Conservation (phyloP, 2,797 vertebrate genomes). For the Dendrocincla tyrannina region DNA sequence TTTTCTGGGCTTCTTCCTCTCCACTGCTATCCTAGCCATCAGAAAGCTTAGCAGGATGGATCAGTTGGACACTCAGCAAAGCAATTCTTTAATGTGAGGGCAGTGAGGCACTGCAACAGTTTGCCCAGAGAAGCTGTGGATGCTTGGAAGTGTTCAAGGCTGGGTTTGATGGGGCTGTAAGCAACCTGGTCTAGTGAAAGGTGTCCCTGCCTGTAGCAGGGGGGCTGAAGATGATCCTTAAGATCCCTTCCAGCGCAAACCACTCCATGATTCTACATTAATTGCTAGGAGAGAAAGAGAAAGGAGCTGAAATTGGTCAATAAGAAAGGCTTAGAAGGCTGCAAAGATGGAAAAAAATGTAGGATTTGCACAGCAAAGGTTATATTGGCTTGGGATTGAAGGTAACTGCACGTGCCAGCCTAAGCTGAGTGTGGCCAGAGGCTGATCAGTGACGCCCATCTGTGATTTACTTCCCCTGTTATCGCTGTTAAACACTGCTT, state of each 20-base stretch:
- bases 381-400: not conserved
- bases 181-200: not conserved
- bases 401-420: not conserved
- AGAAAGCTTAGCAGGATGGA: not conserved
- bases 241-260: not conserved
- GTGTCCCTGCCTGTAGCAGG: not conserved
- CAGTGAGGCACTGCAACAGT: not conserved
- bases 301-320: not conserved
- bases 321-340: not conserved
- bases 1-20: not conserved
- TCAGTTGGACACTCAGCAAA: not conserved
- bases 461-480: not conserved
- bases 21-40: not conserved
- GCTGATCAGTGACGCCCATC: fast-evolving
- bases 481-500: not conserved
- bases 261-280: not conserved
- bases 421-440: not conserved
- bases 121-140: not conserved
- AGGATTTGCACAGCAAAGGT: not conserved
- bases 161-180: not conserved
- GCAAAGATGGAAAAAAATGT: not conserved
- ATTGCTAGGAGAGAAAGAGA: not conserved
- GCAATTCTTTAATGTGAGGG: not conserved
- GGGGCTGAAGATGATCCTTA: not conserved
- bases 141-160: not conserved